Evolutionary conservation across 2,797 vertebrate species (phyloP), one percentile per base, ranked within the genome.

Genomic region (Gouania willdenowi): DNA sequence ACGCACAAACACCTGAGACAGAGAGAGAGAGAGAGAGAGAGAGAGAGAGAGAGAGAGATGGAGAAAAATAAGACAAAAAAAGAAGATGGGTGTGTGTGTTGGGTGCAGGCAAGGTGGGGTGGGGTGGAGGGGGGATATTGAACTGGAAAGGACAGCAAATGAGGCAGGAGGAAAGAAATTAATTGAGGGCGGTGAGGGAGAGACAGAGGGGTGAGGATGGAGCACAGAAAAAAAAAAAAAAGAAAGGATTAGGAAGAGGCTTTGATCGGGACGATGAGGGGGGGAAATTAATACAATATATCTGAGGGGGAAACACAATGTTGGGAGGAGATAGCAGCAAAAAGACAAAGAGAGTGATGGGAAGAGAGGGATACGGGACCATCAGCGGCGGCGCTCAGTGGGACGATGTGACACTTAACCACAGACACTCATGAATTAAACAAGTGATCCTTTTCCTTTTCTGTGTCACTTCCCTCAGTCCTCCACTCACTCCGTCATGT

Each of bases 391-490:
- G 66, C 63, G 66, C 82, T 70, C 70, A 28, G 58, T 32, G 55
- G 78, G 79, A 79, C 69, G 55, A 83, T 77, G 67, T 73, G 75
- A 71, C 79, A 83, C 84, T 83, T 79, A 81, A 81, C 75, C 73
- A 75, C 70, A 82, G 73, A 78, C 59, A 37, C 75, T 85, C 83
- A 80, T 86, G 84, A 87, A 84, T 87, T 88, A 87, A 85, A 86
- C 83, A 85, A 86, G 85, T 84, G 49, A 87, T 83, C 77, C 57
- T 46, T 75, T 71, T 78, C 63, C 63, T 71, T 86, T 79, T 83
- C 75, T 71, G 69, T 79, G 77, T 84, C 81, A 80, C 69, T 75
- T 75, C 74, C 82, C 76, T 56, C 13, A 13, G n/a, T 46, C 46
- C 58, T 51, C 59, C 53, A 55, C 57, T 47, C 46, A 45, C 50